A percentile compares a stretch with the other conserved stretches of the same genome.
phyloP scores from a whole-genome alignment of 2,113 vertebrate genomes.

The Protobothrops mucrosquamatus region DNA sequence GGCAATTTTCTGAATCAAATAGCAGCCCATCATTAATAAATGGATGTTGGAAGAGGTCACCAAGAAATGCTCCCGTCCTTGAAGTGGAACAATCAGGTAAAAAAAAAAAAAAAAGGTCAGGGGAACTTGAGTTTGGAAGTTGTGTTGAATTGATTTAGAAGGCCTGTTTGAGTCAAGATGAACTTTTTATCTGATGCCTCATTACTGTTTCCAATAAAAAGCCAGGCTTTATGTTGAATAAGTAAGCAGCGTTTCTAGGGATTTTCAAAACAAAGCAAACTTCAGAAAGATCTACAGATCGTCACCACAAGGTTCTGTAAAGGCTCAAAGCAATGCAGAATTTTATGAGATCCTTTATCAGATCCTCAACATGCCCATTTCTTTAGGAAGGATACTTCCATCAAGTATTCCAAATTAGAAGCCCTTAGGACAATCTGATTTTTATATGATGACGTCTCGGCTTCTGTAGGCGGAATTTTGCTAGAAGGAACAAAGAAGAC shows the following conservation, averaged over 20 bases:
- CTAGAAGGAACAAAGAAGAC: not conserved
- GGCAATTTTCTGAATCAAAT: constrained; percentile 10
- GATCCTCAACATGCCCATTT: not conserved
- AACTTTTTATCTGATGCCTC: not conserved
- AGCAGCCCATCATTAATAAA: constrained; percentile 17
- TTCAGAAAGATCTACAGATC: not conserved
- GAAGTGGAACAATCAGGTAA: not conserved
- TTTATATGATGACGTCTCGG: not conserved
- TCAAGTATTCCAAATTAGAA: not conserved
- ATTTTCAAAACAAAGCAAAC: not conserved
- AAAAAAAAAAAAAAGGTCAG: not conserved
- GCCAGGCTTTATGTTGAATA: not conserved
- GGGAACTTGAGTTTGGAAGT: not conserved
- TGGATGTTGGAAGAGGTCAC: not conserved
- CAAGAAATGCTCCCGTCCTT: not conserved
- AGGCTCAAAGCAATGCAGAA: not conserved
- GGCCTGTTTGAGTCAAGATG: not conserved
- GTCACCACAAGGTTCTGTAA: not conserved
- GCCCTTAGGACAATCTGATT: not conserved
- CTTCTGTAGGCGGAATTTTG: no score
- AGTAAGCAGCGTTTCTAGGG: not conserved
- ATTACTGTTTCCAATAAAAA: not conserved
- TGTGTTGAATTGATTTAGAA: not conserved
- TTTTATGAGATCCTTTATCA: not conserved
- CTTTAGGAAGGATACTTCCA: not conserved